A percentile compares a stretch with the other conserved stretches of the same genome.
Conservation (phyloP, 2,888 invertebrate species). For the Lycaena phlaeas region DNA sequence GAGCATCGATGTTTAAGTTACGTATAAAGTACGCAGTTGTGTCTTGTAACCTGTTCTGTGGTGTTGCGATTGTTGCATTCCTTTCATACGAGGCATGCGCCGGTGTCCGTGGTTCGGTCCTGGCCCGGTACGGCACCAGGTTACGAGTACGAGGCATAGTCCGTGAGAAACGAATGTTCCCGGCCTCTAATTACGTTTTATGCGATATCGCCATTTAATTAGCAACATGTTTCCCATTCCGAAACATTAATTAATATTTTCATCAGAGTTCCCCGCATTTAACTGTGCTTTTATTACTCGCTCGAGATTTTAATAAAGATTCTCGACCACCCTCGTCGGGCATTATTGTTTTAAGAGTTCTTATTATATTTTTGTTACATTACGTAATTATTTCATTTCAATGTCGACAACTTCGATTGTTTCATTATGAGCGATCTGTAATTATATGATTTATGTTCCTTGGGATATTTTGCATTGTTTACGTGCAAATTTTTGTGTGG, state of each 20-base stretch:
- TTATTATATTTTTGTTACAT: constrained; percentile 29
- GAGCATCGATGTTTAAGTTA: constrained; percentile 21
- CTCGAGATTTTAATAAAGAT: constrained; percentile 71
- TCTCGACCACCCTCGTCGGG: constrained; percentile 64
- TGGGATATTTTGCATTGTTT: neutral
- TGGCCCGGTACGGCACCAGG: constrained; percentile 27
- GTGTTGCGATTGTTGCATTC: constrained; percentile 45
- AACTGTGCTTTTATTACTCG: constrained; percentile 69
- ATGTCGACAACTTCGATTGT: constrained; percentile 13
- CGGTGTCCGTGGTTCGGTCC: constrained; percentile 23
- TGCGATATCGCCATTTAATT: constrained; percentile 72
- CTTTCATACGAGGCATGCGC: constrained; percentile 42
- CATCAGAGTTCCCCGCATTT: constrained; percentile 68
- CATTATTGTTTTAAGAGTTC: constrained; percentile 59
- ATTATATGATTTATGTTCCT: constrained; percentile 5
- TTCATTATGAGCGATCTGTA: neutral
- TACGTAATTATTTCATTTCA: constrained; percentile 32
- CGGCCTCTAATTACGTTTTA: constrained; percentile 70
- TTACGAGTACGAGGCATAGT: constrained; percentile 34
- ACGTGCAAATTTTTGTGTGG: too few species aligned
- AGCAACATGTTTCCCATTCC: constrained; percentile 71
- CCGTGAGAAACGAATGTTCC: constrained; percentile 66
- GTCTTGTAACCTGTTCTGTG: neutral
- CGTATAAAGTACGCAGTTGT: neutral
- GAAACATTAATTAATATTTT: constrained; percentile 72